Evolutionary conservation across 1,140 invertebrate genomes (phyloP), one percentile per base, ranked within the genome.

Genomic region (Diploscapter pachys): DNA sequence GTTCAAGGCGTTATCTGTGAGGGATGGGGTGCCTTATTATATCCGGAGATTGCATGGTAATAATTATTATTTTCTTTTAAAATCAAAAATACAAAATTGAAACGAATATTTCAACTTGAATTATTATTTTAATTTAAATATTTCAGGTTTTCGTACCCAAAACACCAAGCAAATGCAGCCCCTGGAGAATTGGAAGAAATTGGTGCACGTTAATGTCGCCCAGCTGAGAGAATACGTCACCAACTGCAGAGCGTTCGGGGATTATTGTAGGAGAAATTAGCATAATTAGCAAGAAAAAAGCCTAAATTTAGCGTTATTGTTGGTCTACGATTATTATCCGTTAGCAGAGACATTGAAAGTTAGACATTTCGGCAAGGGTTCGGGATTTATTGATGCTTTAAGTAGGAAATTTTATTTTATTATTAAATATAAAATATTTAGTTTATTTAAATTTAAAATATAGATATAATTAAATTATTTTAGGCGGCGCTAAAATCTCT

Each of bases 261-360:
- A 78, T 63, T 61, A 51, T 55, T 78, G 77, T 78, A 56, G 70
- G 76, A 76, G 0, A n/a, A 31, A n/a, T 53, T 13, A 8, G 6
- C 8, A 56, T 11, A 52, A 66, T 75, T 11, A 74, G 51, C 68
- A 0, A 52, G 6, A 2, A n/a, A 8, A 57, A n/a, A n/a, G 4
- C 61, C n/a, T 51, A 50, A 5, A 90, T 89, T 55, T 86, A 96
- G 94, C 95, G 67, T 91, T 97, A 87, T 90, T 98, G 79, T 93
- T 98, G 88, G 93, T 96, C 65, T 97, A 96, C 87, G 94, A 97
- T 85, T 98, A 93, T 86, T 93, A 94, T 88, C 92, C 95, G 52
- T 91, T 91, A 53, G 92, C 93, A 64, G 91, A 93, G 81, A 96
- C 93, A 0, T 86, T 98, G 73, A 89, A 94, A 87, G 89, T 89